These are phyloP conservation scores for Artemisiospiza belli DNA, from an alignment of 2,113 vertebrate species.

Conservation along the genomic window DNA sequence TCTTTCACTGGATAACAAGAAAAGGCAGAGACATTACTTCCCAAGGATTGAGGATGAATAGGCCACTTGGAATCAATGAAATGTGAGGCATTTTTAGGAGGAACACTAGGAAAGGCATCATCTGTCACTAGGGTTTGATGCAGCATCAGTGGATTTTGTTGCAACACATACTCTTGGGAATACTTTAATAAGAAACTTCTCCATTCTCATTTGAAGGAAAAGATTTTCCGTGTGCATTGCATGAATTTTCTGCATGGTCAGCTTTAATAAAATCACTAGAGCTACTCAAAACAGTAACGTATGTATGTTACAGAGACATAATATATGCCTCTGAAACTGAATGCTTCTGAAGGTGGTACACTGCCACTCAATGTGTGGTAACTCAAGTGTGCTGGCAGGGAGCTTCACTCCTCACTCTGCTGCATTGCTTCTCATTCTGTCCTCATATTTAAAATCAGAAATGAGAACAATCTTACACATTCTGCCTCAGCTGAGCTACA, in stretches of 20 bases:
- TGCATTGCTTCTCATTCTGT: neutral
- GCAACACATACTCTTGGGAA: fast-evolving
- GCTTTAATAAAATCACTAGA: neutral
- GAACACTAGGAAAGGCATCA: neutral
- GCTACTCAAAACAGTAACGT: neutral
- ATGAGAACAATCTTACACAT: neutral
- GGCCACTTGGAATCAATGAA: neutral
- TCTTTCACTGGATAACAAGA: neutral
- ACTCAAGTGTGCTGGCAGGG: neutral
- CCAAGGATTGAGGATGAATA: neutral
- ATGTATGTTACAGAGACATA: no score
- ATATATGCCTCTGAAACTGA: neutral
- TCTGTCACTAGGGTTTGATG: neutral
- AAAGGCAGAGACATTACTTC: neutral
- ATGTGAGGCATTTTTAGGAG: fast-evolving
- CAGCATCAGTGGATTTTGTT: neutral
- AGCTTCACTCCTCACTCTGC: neutral
- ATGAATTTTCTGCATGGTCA: fast-evolving
- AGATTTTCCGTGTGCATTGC: neutral
- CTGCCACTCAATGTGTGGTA: no score
- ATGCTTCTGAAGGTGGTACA: neutral
- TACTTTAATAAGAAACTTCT: neutral
- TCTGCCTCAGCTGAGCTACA: neutral
- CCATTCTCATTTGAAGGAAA: neutral
- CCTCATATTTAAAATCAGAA: neutral